Evolutionary conservation across 1,140 invertebrate species (phyloP).

Genomic region (Monochamus saltuarius): DNA sequence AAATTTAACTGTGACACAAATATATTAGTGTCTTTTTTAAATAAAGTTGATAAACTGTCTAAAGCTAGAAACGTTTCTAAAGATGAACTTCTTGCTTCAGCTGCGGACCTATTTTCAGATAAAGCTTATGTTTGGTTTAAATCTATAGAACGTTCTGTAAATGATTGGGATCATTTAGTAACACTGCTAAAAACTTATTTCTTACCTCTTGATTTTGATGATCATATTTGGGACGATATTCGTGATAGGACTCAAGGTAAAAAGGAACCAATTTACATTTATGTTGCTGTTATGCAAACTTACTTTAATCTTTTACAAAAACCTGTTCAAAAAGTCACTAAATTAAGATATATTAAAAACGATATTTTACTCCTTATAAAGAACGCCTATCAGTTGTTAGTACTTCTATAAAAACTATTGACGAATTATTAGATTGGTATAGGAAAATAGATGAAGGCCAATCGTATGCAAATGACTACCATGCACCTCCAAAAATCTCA

Average conservation of each 20-base stretch:
- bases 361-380: constrained; percentile 6
- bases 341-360: constrained; percentile 13
- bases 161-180: constrained; percentile 32
- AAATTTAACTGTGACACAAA: neutral
- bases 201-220: constrained; percentile 38
- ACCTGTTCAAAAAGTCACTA: constrained; percentile 10
- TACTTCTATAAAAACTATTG: constrained; percentile 8
- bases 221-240: constrained; percentile 38
- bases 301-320: constrained; percentile 33
- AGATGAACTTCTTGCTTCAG: constrained; percentile 16
- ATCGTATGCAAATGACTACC: neutral
- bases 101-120: constrained; percentile 37
- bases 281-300: constrained; percentile 40
- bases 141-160: constrained; percentile 19
- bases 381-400: constrained; percentile 3
- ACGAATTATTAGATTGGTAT: constrained; percentile 14
- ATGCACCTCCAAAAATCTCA: constrained; percentile 8
- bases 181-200: constrained; percentile 33
- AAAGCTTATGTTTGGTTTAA: constrained; percentile 43
- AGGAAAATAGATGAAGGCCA: constrained; percentile 1
- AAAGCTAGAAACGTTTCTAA: constrained; percentile 3
- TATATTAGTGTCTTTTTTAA: constrained; percentile 1
- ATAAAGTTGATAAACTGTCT: constrained; percentile 10
- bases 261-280: constrained; percentile 42
- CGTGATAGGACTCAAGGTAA: constrained; percentile 38